A percentile compares a stretch with the other conserved stretches of the same genome.
Conservation (phyloP, 2,113 vertebrate species). For the Corvus cornix region DNA sequence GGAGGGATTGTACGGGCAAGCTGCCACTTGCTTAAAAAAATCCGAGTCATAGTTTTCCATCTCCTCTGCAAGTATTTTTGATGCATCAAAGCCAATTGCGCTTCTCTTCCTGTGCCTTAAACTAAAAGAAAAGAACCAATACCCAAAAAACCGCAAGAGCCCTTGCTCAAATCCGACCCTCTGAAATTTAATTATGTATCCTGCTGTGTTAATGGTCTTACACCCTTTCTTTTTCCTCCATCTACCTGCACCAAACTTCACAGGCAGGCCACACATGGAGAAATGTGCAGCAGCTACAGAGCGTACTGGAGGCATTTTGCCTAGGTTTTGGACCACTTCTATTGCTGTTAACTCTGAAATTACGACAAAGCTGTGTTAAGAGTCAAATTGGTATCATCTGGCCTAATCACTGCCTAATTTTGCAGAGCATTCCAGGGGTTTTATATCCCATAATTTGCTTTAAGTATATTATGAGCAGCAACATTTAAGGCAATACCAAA, state of each 20-base stretch:
- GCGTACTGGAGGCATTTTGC: background rate
- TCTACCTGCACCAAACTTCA: background rate
- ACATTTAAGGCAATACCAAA: background rate
- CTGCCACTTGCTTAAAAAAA: conserved; percentile 9
- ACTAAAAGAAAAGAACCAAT: background rate
- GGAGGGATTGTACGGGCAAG: background rate
- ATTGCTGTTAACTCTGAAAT: conserved; percentile 14
- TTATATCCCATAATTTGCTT: conserved; percentile 41
- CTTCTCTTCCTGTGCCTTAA: background rate
- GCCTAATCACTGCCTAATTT: conserved; percentile 51
- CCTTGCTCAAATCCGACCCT: background rate
- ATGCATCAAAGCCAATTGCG: background rate
- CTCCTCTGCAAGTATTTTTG: background rate
- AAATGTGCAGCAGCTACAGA: background rate
- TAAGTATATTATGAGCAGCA: conserved; percentile 9
- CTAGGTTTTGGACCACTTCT: background rate
- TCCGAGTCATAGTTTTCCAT: background rate
- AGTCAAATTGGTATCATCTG: conserved; percentile 48
- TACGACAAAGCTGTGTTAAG: background rate
- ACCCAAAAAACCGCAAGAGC: background rate
- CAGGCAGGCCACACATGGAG: background rate
- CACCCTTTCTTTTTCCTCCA: background rate
- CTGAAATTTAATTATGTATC: background rate
- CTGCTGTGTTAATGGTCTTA: background rate
- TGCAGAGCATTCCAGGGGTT: conserved; percentile 26